Percentiles rank a stretch among this genome's conserved stretches.
Conservation (phyloP, 2,797 vertebrate genomes). For the Eulemur coronatus region DNA sequence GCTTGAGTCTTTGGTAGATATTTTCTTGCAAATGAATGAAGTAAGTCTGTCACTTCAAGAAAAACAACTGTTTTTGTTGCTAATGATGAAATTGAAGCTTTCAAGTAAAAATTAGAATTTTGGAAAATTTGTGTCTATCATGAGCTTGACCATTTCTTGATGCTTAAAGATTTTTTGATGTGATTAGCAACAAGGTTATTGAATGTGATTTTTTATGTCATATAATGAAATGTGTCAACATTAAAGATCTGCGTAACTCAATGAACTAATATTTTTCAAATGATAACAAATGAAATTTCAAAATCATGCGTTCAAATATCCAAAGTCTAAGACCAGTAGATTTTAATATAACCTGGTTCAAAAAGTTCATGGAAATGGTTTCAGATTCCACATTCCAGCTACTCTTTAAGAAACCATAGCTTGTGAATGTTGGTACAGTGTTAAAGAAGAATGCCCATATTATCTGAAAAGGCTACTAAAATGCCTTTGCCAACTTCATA, state of each 20-base stretch:
- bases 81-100: neutral
- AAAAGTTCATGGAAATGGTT: neutral
- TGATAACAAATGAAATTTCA: neutral
- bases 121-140: neutral
- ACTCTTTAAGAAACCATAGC: neutral
- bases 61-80: neutral
- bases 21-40: neutral
- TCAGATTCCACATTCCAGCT: neutral
- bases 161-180: neutral
- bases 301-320: constrained; percentile 22
- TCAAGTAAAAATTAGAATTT: constrained; percentile 7
- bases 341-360: neutral
- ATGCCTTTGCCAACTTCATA: neutral
- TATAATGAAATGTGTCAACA: neutral
- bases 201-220: neutral
- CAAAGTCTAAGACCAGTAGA: neutral
- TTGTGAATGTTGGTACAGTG: neutral
- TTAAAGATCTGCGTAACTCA: neutral
- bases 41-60: neutral
- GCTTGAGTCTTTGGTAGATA: neutral
- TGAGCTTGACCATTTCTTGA: neutral
- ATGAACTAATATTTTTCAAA: neutral
- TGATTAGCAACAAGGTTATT: neutral
- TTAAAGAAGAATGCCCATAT: neutral
- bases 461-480: neutral